Base-by-base conservation (phyloP, 2,797 vertebrate species). In the Karalla daura region DNA sequence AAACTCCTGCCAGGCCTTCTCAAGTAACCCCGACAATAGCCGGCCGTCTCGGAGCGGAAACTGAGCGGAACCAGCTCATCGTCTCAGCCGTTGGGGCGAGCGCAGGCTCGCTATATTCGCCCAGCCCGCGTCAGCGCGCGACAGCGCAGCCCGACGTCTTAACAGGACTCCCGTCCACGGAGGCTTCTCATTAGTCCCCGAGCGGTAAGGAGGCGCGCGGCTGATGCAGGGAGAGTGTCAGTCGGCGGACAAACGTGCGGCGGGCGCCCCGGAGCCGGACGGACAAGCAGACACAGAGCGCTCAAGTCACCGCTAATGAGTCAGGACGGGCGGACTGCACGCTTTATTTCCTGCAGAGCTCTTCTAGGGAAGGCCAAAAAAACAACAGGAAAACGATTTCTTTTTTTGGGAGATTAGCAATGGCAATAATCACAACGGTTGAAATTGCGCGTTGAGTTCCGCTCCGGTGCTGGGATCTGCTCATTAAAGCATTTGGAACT, bases 201-300 rank as follows among this genome's bases (percentile, higher is more conserved):
- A 37, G 20, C 69, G 59, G 50, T 62, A 58, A 77, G 76, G 66
- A 74, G 69, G 24, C 74, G 64, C 66, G 53, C 65, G 70, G 60
- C 47, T 78, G 80, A 87, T 78, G 73, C 68, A 77, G 77, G 58
- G 77, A 79, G 53, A 85, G 77, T 75, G 75, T 78, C 82, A 81
- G 45, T 80, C 64, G 51, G 45, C 43, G 70, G 64, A 73, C 70
- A 73, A 81, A 72, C 56, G 33, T 28, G 49, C 56, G 33, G 62
- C 14, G 55, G 67, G 75, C 56, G 59, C n/a, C n/a, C n/a, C 70
- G 79, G 43, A 70, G 43, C 24, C n/a, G 9, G 69, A 76, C 43
- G 71, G 69, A 74, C 80, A 71, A 55, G 13, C 36, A 74, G 70
- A 70, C 27, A 39, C 0, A 35, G 21, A 51, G 21, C 2, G 9